phyloP scores from a whole-genome alignment of 2,888 invertebrate species.

The Lamellibrachia satsuma region DNA sequence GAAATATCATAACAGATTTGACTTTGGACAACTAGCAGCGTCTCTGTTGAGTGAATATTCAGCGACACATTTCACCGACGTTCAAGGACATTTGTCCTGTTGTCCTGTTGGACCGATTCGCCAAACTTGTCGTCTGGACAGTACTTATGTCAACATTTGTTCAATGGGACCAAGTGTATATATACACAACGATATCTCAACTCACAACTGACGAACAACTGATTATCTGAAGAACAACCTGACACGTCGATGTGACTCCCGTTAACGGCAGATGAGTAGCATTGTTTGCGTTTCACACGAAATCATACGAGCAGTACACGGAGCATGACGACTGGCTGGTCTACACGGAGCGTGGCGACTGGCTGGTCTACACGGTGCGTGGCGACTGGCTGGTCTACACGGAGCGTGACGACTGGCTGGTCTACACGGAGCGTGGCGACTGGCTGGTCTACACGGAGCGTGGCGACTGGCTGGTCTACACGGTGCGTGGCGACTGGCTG shows the following conservation, averaged over 20 bases:
- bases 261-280: neutral
- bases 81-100: neutral
- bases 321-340: too few species aligned
- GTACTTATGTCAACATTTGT: neutral
- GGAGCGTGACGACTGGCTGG: too few species aligned
- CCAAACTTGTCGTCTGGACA: neutral
- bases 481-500: too few species aligned
- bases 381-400: too few species aligned
- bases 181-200: neutral
- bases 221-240: slow-evolving; percentile 7
- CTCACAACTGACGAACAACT: neutral
- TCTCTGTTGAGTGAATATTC: neutral
- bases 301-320: neutral
- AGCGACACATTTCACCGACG: neutral
- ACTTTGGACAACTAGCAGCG: neutral
- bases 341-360: too few species aligned
- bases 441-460: too few species aligned
- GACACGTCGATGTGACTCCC: neutral
- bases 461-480: too few species aligned
- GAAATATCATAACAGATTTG: neutral
- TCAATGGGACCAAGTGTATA: neutral
- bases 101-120: neutral
- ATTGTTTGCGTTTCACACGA: neutral
- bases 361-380: too few species aligned
- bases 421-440: too few species aligned